These are phyloP conservation scores for Proteles cristata DNA, from an alignment of 2,113 vertebrate genomes.

Conservation along the genomic window DNA sequence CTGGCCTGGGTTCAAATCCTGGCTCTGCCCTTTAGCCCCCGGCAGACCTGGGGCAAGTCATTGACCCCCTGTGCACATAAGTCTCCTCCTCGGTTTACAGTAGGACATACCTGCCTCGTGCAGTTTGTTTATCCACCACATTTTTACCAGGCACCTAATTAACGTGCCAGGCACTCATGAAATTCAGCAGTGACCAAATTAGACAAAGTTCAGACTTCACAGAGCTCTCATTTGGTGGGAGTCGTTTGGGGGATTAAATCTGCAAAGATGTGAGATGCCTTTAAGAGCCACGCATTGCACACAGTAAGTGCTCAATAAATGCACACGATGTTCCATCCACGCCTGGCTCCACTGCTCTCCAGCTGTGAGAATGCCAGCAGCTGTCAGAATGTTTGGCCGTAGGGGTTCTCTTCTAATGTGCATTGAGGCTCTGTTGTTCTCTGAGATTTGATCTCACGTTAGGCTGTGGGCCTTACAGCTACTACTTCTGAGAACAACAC, in stretches of 20 bases:
- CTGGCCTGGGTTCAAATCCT: background rate
- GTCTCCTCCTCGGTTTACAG: background rate
- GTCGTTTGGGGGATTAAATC: background rate
- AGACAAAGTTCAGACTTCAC: background rate
- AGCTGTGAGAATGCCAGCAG: no score
- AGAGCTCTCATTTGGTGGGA: background rate
- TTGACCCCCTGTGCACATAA: background rate
- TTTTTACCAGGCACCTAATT: background rate
- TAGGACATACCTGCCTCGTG: background rate
- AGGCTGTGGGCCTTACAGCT: background rate
- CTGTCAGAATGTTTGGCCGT: background rate
- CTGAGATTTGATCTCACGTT: background rate
- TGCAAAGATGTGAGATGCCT: no score
- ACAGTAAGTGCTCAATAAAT: background rate
- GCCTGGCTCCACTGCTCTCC: background rate
- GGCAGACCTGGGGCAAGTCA: background rate
- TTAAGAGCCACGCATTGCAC: background rate
- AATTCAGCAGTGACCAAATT: background rate
- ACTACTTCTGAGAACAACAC: background rate
- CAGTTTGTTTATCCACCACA: background rate
- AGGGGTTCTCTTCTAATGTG: background rate
- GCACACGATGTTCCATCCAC: accelerated
- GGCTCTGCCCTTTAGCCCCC: background rate
- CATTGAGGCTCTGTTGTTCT: background rate
- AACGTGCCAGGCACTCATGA: background rate